phyloP scores from a whole-genome alignment of 2,113 vertebrate species.

The Azemiops feae region DNA sequence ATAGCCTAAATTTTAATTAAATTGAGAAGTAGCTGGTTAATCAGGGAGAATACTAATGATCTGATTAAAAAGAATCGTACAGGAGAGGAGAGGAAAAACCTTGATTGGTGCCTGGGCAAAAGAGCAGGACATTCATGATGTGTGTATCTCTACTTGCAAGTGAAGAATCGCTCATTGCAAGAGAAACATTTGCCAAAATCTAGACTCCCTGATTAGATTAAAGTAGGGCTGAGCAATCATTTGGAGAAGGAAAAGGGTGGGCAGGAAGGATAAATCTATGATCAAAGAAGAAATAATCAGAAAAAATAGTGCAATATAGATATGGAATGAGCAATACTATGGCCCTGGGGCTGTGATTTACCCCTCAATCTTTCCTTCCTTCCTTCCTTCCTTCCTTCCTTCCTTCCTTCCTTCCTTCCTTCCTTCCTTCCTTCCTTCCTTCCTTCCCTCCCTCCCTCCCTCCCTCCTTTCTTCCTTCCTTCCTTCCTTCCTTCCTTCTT shows the following conservation, averaged over 20 bases:
- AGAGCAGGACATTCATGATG: not conserved
- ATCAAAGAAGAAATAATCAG: not conserved
- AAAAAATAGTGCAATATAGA: not conserved
- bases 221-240: not conserved
- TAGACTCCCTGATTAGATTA: not conserved
- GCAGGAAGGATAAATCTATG: not conserved
- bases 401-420: no score
- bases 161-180: not conserved
- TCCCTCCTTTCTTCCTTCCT: no score
- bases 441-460: no score
- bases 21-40: conserved; percentile 57
- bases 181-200: not conserved
- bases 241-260: not conserved
- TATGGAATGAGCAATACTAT: not conserved
- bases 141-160: not conserved
- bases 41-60: conserved; percentile 56
- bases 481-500: no score
- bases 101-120: not conserved
- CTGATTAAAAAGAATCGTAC: conserved; percentile 56
- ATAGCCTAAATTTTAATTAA: conserved; percentile 55
- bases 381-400: no score
- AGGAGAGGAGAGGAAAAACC: conserved; percentile 26
- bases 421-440: no score
- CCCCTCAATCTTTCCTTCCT: not conserved
- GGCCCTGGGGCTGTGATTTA: not conserved